Conservation (phyloP, 2,113 vertebrate genomes). For the Zosterops hypoxanthus region DNA sequence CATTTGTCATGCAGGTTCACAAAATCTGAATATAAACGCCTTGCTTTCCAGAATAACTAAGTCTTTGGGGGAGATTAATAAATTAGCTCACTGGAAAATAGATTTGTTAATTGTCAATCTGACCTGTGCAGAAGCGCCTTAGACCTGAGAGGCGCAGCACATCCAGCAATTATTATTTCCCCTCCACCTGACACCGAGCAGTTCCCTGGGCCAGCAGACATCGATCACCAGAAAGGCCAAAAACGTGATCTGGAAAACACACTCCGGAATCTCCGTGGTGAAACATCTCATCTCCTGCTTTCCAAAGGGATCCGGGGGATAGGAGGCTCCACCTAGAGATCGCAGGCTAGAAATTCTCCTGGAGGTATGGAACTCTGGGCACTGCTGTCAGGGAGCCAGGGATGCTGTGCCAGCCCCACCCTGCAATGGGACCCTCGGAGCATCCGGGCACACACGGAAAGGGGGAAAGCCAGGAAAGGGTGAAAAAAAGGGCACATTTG, state of each 20-base stretch:
- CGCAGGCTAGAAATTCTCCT: neutral
- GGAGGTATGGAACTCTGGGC: accelerated
- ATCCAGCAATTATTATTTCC: neutral
- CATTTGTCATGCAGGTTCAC: neutral
- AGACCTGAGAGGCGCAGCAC: neutral
- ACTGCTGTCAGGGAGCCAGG: accelerated
- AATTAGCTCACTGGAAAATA: neutral
- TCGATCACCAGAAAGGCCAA: neutral
- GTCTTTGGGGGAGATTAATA: neutral
- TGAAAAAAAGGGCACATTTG: neutral
- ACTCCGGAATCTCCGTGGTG: no score
- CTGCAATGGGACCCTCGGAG: neutral
- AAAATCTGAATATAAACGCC: neutral
- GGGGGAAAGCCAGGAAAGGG: neutral
- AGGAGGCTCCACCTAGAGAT: neutral
- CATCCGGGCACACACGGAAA: neutral
- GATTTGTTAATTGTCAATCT: neutral
- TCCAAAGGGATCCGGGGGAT: accelerated
- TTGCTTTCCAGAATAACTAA: neutral
- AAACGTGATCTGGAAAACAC: neutral
- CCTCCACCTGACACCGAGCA: neutral
- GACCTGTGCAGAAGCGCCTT: neutral
- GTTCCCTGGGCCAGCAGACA: neutral
- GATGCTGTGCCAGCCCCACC: neutral
- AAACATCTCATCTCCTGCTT: neutral